Base-by-base conservation (phyloP, 2,797 vertebrate species). In the Platalea minor region DNA sequence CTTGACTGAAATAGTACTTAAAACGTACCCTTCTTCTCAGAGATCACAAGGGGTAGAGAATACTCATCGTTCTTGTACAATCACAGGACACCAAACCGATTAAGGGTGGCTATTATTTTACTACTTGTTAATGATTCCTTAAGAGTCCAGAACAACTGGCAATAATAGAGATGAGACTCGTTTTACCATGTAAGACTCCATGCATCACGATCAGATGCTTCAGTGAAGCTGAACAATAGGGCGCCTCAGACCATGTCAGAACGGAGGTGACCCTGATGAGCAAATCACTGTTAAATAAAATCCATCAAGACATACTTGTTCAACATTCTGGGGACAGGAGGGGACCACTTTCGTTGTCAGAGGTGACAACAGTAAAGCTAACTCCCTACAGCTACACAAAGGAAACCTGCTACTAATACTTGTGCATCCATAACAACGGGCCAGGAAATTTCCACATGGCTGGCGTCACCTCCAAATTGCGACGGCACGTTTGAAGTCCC, bases 71-170 rank as follows among this genome's bases (percentile, higher is more conserved):
- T 45, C 39, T 25, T 41, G 45, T 84, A 88, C 67, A 41, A 63
- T 59, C 87, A 86, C 19, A 81, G 60, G 57, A 78, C 57, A 92
- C 50, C 25, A 54, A 72, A 76, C 31, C 53, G 75, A 95, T 92
- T 89, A 88, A 72, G 68, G 70, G 65, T 64, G 39, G 65, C 54
- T 91, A 88, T 95, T 88, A 91, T 76, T 93, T 91, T 93, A 85
- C 85, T 57, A 45, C 59, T 76, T 67, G 85, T 95, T 93, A 95
- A 95, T 60, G 88, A 88, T 92, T 96, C 67, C 54, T 84, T 56
- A 64, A 16, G 65, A 92, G 74, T 59, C 46, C 79, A 81, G 83
- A 93, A 85, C 57, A 85, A 48, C 17, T 28, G 57, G 26, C 56
- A 88, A 19, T n/a, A 64, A 79, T 13, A 93, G 76, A 63, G 72